Percentiles rank a stretch among this genome's conserved stretches.
Evolutionary conservation across 2,113 vertebrate genomes (phyloP).

Genomic region (Pelmatolapia mariae): DNA sequence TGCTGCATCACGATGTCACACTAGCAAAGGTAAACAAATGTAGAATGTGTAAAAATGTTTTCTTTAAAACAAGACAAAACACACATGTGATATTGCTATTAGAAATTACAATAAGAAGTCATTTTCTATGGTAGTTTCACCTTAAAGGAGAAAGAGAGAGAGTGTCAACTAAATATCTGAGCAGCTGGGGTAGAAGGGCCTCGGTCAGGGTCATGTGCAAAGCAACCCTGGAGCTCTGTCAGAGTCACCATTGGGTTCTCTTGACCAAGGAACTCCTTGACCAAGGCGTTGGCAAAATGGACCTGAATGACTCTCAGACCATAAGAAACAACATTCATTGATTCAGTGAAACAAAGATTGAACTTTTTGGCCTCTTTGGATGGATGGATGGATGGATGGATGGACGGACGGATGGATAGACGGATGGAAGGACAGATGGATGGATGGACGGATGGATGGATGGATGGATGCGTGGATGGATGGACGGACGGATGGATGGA

Average conservation of each 20-base stretch:
- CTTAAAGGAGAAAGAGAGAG: neutral
- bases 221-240: neutral
- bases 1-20: neutral
- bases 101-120: neutral
- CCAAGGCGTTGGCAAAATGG: neutral
- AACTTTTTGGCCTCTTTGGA: too few species aligned
- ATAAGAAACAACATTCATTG: neutral
- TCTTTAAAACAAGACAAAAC: neutral
- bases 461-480: fast-evolving
- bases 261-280: neutral
- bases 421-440: fast-evolving
- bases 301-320: neutral
- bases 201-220: neutral
- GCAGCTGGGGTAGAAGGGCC: neutral
- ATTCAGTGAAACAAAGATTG: too few species aligned
- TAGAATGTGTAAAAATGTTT: neutral
- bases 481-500: fast-evolving
- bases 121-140: neutral
- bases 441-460: fast-evolving
- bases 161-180: neutral
- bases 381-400: fast-evolving
- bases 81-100: neutral
- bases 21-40: neutral
- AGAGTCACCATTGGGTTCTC: neutral
- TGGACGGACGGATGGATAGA: fast-evolving